Evolutionary conservation across 2,113 vertebrate genomes (phyloP), one percentile per base, ranked within the genome.

Genomic region (Ornithorhynchus anatinus): DNA sequence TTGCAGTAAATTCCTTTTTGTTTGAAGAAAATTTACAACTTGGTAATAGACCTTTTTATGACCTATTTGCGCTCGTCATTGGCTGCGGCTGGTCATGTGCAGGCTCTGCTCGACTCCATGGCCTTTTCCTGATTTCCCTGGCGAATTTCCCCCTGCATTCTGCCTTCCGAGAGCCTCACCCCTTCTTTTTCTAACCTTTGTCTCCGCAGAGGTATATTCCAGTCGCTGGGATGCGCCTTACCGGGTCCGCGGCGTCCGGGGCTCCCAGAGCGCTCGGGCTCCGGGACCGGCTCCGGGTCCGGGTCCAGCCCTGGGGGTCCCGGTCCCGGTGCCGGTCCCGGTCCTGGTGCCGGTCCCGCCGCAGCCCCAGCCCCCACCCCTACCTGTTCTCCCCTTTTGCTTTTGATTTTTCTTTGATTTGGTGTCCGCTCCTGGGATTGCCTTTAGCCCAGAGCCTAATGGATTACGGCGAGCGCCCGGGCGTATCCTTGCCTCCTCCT

Each of bases 21-120:
- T 98, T 96, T 95, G 96, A 95, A 96, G 95, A 97, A 95, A 98
- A 99, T 99, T 99, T 99, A 99, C 97, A 97, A 94, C 97, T 97
- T 93, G 92, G 97, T 94, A 96, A 97, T 97, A 94, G 96, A 97
- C 92, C 93, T 96, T 97, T 98, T 99, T 98, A 99, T 95, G 97
- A 95, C 96, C 94, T 94, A 95, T 92, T 94, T 95, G 95, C 92
- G 95, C 92, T 94, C 94, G 93, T 95, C 95, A 99, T 99, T 99
- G 97, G 97, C 96, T 96, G 95, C 90, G 93, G 93, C 94, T 96
- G 96, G 96, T 99, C 97, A 99, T 97, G 96, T 97, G 97, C 94
- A 94, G 90, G 94, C 95, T 93, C 94, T 92, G 94, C 96, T 94
- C 89, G 94, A 96, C 95, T 96, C 95, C 96, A 96, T 96, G 96